Evolutionary conservation across 2,113 vertebrate species (phyloP), one percentile per base, ranked within the genome.

Genomic region (Microtus ochrogaster): DNA sequence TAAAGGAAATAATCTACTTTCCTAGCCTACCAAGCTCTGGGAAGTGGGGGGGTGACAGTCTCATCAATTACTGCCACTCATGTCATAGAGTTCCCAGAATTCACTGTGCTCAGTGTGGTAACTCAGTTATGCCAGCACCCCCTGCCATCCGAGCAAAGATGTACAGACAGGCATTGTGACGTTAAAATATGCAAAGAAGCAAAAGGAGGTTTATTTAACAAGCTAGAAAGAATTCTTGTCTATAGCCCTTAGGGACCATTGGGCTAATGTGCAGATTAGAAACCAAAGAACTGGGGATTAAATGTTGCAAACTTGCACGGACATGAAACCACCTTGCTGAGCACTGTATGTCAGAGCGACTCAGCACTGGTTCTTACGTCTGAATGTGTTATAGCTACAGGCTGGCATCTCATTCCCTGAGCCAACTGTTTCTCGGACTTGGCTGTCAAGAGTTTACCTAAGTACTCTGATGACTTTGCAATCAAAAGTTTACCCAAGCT

Each of bases 281-380:
- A 95, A 93, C 73, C 24, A 77, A 2, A 89, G 72, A 39, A 74
- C 91, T 91, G 74, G 66, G 74, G 9, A 89, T 84, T 91, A 58
- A 76, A 86, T 86, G 63, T 47, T 86, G 49, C 55, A 12, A 66
- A 89, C 24, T 9, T 68, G 65, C 77, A 77, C 70, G 96, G 72
- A 74, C 13, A 49, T 39, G 52, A 86, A 85, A 36, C 55, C 63
- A 3, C 79, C 36, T 90, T 84, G 33, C 61, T 87, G 41, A 89
- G 65, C 63, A 61, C 26, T 78, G 1, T 11, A 1, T 68, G 39
- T 88, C 39, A 93, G 72, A 94, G 72, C 30, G 28, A 84, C 58
- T 84, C 47, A 74, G 47, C 91, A 77, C 65, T 78, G 36, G 2
- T 63, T 85, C 58, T 85, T 77, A 30, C 36, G 19, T 21, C 47